phyloP scores from a whole-genome alignment of 1,140 invertebrate genomes.

The Drosophila micromelanica region DNA sequence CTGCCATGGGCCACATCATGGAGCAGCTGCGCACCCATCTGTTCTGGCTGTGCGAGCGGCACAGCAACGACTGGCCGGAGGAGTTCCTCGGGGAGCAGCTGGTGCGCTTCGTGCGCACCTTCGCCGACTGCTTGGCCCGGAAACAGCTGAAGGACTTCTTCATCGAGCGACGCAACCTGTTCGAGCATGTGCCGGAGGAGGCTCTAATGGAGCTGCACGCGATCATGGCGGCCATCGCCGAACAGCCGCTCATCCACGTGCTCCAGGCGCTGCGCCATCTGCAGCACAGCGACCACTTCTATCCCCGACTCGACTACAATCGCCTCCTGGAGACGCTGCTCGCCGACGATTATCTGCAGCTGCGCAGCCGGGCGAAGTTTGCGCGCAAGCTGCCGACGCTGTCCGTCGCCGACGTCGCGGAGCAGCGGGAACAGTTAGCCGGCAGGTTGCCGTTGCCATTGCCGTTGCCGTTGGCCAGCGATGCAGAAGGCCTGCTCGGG shows the following conservation, averaged over 20 bases:
- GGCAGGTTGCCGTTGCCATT: no score
- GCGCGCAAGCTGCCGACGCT: slow-evolving; percentile 14
- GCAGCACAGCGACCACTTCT: slow-evolving; percentile 87
- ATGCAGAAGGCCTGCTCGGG: slow-evolving; percentile 63
- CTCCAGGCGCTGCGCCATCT: slow-evolving; percentile 88
- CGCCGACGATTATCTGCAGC: slow-evolving; percentile 85
- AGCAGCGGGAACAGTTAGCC: not conserved
- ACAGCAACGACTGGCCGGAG: slow-evolving; percentile 89
- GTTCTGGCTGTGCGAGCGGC: slow-evolving; percentile 91
- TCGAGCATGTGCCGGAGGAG: slow-evolving; percentile 88
- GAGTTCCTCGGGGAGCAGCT: slow-evolving; percentile 88
- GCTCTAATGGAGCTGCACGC: slow-evolving; percentile 88
- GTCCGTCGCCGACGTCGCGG: slow-evolving; percentile 3
- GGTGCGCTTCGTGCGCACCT: slow-evolving; percentile 87
- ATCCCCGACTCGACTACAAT: slow-evolving; percentile 87
- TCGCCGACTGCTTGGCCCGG: slow-evolving; percentile 85
- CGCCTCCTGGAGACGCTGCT: slow-evolving; percentile 87
- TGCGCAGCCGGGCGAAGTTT: slow-evolving; percentile 71
- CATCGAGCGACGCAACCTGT: slow-evolving; percentile 89
- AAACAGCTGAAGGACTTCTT: slow-evolving; percentile 89
- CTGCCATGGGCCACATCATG: slow-evolving; percentile 53
- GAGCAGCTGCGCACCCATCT: slow-evolving; percentile 90
- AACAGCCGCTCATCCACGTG: slow-evolving; percentile 89
- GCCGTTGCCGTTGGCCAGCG: slow-evolving; percentile 13
- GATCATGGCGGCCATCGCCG: slow-evolving; percentile 88